Evolutionary conservation across 2,113 vertebrate species (phyloP).

Genomic region (Odontophorus gujanensis): DNA sequence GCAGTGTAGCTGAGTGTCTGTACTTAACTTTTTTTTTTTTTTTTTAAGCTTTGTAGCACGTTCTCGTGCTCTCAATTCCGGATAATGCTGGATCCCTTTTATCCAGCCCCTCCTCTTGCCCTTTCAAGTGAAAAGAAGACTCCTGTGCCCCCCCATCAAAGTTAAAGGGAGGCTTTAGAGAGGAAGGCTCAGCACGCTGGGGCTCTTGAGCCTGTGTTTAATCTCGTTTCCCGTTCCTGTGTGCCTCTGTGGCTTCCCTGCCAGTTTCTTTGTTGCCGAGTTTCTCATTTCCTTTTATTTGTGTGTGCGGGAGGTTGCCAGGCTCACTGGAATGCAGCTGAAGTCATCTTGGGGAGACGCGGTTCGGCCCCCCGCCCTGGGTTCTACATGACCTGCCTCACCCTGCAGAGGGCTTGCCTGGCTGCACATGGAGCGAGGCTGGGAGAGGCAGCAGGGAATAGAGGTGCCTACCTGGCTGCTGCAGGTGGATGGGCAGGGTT

Average conservation of each 20-base stretch:
- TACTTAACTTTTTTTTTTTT: neutral
- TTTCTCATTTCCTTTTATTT: constrained; percentile 87
- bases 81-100: constrained; percentile 59
- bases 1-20: neutral
- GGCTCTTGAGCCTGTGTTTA: constrained; percentile 71
- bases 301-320: constrained; percentile 81
- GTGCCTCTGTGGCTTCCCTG: constrained; percentile 70
- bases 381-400: constrained; percentile 73
- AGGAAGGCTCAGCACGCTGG: constrained; percentile 63
- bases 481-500: fast-evolving
- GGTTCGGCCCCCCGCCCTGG: neutral
- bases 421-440: neutral
- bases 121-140: constrained; percentile 69
- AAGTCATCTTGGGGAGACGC: constrained; percentile 80
- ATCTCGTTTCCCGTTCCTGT: constrained; percentile 75
- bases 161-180: constrained; percentile 70
- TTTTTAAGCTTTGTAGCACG: neutral
- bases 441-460: neutral
- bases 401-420: neutral
- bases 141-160: constrained; percentile 58
- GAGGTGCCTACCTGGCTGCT: neutral
- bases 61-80: constrained; percentile 56
- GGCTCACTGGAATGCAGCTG: constrained; percentile 86
- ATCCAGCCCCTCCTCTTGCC: constrained; percentile 54
- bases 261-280: constrained; percentile 77